Evolutionary conservation across 2,797 vertebrate species (phyloP).

Genomic region (Scarus forsteni): DNA sequence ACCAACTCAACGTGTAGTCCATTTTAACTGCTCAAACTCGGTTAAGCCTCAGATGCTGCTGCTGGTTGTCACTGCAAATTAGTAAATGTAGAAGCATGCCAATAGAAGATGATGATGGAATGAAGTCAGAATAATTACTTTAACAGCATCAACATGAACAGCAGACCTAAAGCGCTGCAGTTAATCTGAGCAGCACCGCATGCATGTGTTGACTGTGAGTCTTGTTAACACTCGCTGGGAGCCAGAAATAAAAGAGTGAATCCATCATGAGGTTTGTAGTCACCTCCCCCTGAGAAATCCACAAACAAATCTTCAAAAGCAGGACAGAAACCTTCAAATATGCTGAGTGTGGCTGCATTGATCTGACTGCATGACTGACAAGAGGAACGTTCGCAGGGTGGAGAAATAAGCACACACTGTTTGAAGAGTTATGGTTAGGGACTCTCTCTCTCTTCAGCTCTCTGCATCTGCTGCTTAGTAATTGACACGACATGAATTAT

Average conservation of each 20-base stretch:
- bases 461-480: conserved; percentile 60
- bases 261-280: conserved; percentile 23
- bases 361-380: conserved; percentile 59
- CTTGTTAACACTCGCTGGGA: conserved; percentile 2
- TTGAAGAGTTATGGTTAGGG: conserved; percentile 64
- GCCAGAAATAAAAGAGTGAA: conserved; percentile 5
- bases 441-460: conserved; percentile 52
- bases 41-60: background rate
- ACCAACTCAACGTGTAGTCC: no score
- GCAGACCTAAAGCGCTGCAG: background rate
- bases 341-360: conserved; percentile 45
- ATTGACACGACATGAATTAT: conserved; percentile 74
- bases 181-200: background rate
- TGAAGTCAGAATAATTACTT: background rate
- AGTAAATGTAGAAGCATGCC: background rate
- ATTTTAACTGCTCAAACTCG: no score
- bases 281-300: conserved; percentile 12
- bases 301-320: conserved; percentile 52
- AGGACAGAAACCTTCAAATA: conserved; percentile 50
- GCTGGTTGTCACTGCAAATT: background rate
- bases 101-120: background rate
- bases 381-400: conserved; percentile 51
- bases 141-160: background rate
- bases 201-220: background rate
- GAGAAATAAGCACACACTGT: conserved; percentile 49